Percentiles rank a stretch among this genome's conserved stretches.
phyloP scores from a whole-genome alignment of 2,113 vertebrate genomes.

The Cebidichthys violaceus region DNA sequence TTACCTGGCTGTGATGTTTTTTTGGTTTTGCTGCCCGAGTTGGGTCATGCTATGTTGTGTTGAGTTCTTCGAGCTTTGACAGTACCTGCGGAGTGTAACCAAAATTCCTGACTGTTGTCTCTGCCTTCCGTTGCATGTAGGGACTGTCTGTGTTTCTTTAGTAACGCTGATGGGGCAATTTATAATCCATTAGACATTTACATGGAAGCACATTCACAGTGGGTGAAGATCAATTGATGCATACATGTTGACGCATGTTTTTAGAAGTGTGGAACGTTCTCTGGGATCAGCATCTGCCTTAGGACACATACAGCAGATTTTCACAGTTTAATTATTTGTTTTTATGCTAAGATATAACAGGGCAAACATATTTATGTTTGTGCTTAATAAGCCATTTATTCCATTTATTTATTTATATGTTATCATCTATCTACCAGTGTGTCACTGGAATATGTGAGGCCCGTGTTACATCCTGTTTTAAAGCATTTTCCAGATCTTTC shows the following conservation, averaged over 20 bases:
- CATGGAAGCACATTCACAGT: slow-evolving; percentile 41
- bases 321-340: neutral
- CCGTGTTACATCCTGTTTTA: slow-evolving; percentile 47
- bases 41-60: neutral
- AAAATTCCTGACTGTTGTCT: slow-evolving; percentile 47
- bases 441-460: slow-evolving; percentile 5
- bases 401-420: neutral
- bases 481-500: slow-evolving; percentile 59
- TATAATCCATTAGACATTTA: slow-evolving; percentile 51
- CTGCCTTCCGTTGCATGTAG: slow-evolving; percentile 27
- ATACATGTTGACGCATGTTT: slow-evolving; percentile 5
- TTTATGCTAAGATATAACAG: neutral
- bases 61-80: slow-evolving; percentile 27
- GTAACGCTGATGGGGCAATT: slow-evolving; percentile 51
- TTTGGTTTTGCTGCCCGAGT: neutral
- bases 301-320: neutral
- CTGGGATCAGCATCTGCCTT: neutral
- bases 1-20: slow-evolving; percentile 43
- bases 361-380: neutral
- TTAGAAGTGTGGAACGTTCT: neutral
- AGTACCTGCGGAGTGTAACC: slow-evolving; percentile 39
- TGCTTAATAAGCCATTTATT: neutral
- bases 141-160: slow-evolving; percentile 36
- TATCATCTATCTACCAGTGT: neutral
- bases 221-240: slow-evolving; percentile 1